Conservation (phyloP, 2,888 invertebrate species). For the Eristalinus aeneus region DNA sequence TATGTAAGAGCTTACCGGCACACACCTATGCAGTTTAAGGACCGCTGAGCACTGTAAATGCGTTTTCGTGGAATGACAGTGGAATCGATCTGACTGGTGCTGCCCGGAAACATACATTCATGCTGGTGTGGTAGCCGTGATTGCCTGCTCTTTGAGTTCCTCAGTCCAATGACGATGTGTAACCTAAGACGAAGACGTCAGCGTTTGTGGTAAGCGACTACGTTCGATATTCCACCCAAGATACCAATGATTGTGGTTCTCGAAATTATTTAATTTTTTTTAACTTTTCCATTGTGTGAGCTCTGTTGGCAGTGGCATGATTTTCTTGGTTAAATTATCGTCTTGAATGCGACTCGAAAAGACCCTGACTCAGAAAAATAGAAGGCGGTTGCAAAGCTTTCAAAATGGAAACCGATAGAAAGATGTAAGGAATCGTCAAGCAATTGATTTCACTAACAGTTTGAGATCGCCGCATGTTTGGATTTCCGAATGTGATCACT, state of each 20-base stretch:
- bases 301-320: not conserved
- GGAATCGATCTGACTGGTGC: slow-evolving; percentile 41
- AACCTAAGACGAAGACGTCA: slow-evolving; percentile 62
- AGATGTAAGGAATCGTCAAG: too few relatives aligned
- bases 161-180: slow-evolving; percentile 55
- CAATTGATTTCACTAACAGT: too few relatives aligned
- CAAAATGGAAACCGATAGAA: too few relatives aligned
- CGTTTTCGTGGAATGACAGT: slow-evolving; percentile 55
- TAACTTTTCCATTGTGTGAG: not conserved
- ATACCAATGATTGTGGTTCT: slow-evolving; percentile 40
- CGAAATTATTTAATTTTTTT: slow-evolving; percentile 43
- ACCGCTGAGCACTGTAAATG: slow-evolving; percentile 55
- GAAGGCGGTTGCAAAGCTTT: too few relatives aligned
- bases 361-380: too few relatives aligned
- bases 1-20: not conserved
- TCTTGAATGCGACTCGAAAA: too few relatives aligned
- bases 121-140: not conserved
- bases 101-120: slow-evolving; percentile 57
- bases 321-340: not conserved
- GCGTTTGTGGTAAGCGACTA: slow-evolving; percentile 60
- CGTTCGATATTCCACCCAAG: slow-evolving; percentile 46
- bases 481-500: too few relatives aligned
- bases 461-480: too few relatives aligned
- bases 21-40: slow-evolving; percentile 26
- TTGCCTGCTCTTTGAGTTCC: slow-evolving; percentile 17